Evolutionary conservation across 2,113 vertebrate species (phyloP), one percentile per base, ranked within the genome.

Genomic region (Mormoops blainvillei): DNA sequence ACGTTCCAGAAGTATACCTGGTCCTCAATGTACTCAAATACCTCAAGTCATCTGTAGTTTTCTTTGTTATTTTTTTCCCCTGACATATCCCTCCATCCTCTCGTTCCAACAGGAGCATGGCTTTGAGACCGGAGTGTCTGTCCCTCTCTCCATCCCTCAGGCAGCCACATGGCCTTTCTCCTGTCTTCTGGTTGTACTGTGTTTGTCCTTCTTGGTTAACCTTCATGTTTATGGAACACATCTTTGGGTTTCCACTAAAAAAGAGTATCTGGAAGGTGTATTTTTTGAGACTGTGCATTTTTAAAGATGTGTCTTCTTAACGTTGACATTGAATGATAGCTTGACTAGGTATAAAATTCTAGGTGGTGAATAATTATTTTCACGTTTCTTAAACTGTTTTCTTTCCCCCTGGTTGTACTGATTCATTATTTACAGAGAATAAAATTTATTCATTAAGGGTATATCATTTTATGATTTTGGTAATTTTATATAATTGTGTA

Each of bases 301-400:
- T 82, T 33, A 11, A 80, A 88, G 36, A 65, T 86, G 11, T 13
- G 19, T 61, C 94, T 78, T 80, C 67, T 86, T 70, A 63, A 24
- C 16, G n/a, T 14, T 95, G 24, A 52, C 48, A 61, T 20, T 24
- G 14, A 86, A 52, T 54, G n/a, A 24, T 36, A 81, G 41, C 91
- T 94, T 89, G 70, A 63, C 68, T 96, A 68, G 94, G 58, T 93
- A 95, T 94, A 91, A 95, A 94, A 94, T 63, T 70, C 13, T 85
- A 87, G n/a, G 0, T 1, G 28, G 4, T 85, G 31, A 85, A 63
- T n/a, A 85, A 94, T 73, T 82, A 50, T 38, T 38, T 93, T 80
- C 36, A 63, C 3, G n/a, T 89, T 58, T 94, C 45, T 70, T 77
- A 56, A 45, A 20, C 4, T 77, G 19, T 20, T 45, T 38, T n/a